Evolutionary conservation across 2,797 vertebrate genomes (phyloP).

Genomic region (Florisuga fusca): DNA sequence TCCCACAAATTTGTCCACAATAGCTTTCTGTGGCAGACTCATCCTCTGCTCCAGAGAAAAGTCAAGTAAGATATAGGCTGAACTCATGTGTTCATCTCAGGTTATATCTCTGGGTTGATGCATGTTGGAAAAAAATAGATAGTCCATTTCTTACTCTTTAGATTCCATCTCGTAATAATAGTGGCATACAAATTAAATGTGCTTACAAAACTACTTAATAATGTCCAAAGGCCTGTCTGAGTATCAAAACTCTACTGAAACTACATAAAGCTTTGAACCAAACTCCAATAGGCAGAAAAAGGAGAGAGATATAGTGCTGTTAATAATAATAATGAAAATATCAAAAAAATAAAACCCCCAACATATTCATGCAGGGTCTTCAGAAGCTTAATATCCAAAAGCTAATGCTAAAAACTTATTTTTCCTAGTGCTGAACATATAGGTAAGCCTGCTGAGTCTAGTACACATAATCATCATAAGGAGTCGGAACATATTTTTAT

Average conservation of each 20-base stretch:
- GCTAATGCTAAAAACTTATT: constrained; percentile 31
- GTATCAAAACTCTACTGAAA: constrained; percentile 34
- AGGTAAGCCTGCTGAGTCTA: constrained; percentile 2
- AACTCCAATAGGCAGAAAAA: constrained; percentile 61
- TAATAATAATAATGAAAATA: background rate
- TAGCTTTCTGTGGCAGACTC: constrained; percentile 74
- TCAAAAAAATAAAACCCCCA: background rate
- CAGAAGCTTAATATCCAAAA: constrained; percentile 67
- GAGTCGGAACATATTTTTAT: constrained; percentile 5
- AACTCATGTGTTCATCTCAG: constrained; percentile 62
- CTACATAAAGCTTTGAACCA: constrained; percentile 53
- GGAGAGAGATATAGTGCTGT: constrained; percentile 28
- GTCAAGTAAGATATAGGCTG: constrained; percentile 76
- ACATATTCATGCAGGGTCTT: constrained; percentile 54
- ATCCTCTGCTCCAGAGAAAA: constrained; percentile 77
- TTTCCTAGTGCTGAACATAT: constrained; percentile 25
- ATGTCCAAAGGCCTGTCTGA: constrained; percentile 25
- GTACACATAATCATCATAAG: constrained; percentile 51
- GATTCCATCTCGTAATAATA: background rate
- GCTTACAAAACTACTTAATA: constrained; percentile 20
- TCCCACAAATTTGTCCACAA: constrained; percentile 56
- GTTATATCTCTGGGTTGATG: constrained; percentile 64
- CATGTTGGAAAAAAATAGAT: constrained; percentile 50
- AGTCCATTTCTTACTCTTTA: constrained; percentile 30
- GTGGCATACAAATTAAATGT: background rate